Conservation (phyloP, 2,888 invertebrate genomes). For the Crepidodera aurea region DNA sequence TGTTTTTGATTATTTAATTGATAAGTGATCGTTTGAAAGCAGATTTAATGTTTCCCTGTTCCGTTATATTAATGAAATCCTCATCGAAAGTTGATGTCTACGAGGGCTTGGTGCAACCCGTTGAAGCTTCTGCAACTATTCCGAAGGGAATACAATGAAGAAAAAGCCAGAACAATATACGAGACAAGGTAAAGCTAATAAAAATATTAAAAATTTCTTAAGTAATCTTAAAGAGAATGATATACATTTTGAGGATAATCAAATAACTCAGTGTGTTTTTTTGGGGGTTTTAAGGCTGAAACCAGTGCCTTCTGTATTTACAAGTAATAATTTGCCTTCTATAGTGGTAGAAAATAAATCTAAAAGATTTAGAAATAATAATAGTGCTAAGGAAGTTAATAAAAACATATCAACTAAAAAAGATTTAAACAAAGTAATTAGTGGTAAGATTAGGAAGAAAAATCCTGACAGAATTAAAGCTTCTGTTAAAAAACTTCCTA, state of each 20-base stretch:
- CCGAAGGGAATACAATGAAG: slow-evolving; percentile 39
- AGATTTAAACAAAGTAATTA: slow-evolving; percentile 37
- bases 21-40: slow-evolving; percentile 15
- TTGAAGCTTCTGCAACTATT: slow-evolving; percentile 30
- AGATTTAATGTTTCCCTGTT: slow-evolving; percentile 28
- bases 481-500: slow-evolving; percentile 36
- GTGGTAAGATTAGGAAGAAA: slow-evolving; percentile 37
- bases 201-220: slow-evolving; percentile 40
- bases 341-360: slow-evolving; percentile 23
- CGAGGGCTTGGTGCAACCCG: slow-evolving; percentile 35
- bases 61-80: slow-evolving; percentile 25
- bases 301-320: slow-evolving; percentile 46
- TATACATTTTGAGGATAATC: slow-evolving; percentile 42
- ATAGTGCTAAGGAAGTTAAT: slow-evolving; percentile 32
- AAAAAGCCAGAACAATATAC: slow-evolving; percentile 43
- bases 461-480: slow-evolving; percentile 36
- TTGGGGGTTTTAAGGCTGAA: slow-evolving; percentile 48
- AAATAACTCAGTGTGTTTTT: slow-evolving; percentile 49
- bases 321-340: slow-evolving; percentile 30
- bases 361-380: slow-evolving; percentile 36
- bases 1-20: slow-evolving; percentile 11
- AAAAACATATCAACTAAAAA: slow-evolving; percentile 33
- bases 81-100: slow-evolving; percentile 31
- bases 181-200: slow-evolving; percentile 42
- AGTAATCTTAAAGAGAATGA: slow-evolving; percentile 45